Base-by-base conservation (phyloP, 2,797 vertebrate species). In the Chiloscyllium punctatum region DNA sequence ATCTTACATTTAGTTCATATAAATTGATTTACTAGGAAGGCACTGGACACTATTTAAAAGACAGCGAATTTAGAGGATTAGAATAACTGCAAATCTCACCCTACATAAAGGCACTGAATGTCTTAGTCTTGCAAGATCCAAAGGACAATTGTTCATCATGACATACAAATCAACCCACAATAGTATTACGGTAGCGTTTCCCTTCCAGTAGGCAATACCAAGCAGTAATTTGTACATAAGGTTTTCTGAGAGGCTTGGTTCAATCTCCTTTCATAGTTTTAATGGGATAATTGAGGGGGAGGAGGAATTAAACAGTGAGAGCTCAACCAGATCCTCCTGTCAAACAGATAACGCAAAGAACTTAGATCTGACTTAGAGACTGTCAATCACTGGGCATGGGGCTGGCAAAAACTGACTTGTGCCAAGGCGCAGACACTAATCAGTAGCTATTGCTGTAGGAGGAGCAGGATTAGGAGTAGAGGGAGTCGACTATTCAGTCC, bases 231-330 rank as follows among this genome's bases (percentile, higher is more conserved):
- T 90, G 53, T 11, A 92, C 62, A 92, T 21, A 68, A 68, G 7
- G 53, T 62, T 33, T 68, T 62, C n/a, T 37, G 90, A 68, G 62
- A 92, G 90, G n/a, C 90, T 69, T 92, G n/a, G 62, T 68, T 42
- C 62, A 92, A 92, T 92, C 90, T 37, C 68, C 90, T 92, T 69
- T 92, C 88, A n/a, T 23, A 25, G 9, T 23, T 33, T 92, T 92
- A 68, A 25, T 92, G 8, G 66, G 62, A 69, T 69, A 68, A 69
- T 42, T 69, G 18, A 68, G 37, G 62, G 69, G 66, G 90, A 37
- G 62, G 90, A 37, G 90, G 90, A 68, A n/a, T 92, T n/a, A 92
- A 69, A 37, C 23, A 13, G 62, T 42, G 90, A 37, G n/a, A 92
- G 62, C n/a, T 37, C 62, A 69, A 37, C 62, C n/a, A 42, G 90